Evolutionary conservation across 2,888 invertebrate genomes (phyloP).

Genomic region (Calameuta filiformis): DNA sequence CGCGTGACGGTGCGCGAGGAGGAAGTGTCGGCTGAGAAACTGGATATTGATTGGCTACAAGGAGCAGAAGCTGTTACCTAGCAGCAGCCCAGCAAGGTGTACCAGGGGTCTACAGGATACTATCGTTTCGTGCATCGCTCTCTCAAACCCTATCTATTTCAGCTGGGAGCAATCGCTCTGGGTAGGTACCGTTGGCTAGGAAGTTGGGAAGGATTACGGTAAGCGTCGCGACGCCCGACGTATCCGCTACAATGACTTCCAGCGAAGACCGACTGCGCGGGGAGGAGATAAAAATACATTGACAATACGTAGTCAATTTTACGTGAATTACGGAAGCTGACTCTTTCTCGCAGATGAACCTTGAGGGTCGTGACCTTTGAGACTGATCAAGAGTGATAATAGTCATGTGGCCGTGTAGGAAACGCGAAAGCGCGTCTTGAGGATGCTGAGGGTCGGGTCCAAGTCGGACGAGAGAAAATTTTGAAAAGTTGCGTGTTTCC

Average conservation of each 20-base stretch:
- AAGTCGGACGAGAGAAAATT: background rate
- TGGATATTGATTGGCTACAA: slow-evolving; percentile 42
- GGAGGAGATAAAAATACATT: too few species aligned
- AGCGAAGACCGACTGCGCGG: too few species aligned
- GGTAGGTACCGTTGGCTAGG: background rate
- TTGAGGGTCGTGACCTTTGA: background rate
- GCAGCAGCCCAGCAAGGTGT: slow-evolving; percentile 32
- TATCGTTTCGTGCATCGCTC: slow-evolving; percentile 41
- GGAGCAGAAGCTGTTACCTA: slow-evolving; percentile 33
- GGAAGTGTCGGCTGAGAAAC: slow-evolving; percentile 21
- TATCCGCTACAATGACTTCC: background rate
- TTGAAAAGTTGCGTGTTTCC: background rate
- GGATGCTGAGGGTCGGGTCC: background rate
- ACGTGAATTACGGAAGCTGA: background rate
- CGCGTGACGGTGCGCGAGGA: slow-evolving; percentile 17
- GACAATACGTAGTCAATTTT: too few species aligned
- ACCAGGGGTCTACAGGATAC: slow-evolving; percentile 24
- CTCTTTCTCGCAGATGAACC: background rate
- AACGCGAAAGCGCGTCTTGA: background rate
- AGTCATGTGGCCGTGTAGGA: background rate
- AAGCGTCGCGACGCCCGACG: background rate
- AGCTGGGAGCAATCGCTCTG: background rate
- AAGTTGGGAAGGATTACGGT: background rate
- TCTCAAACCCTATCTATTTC: background rate
- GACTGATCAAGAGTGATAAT: background rate